Evolutionary conservation across 2,797 vertebrate species (phyloP), one percentile per base, ranked within the genome.

Genomic region (Phoebastria nigripes): DNA sequence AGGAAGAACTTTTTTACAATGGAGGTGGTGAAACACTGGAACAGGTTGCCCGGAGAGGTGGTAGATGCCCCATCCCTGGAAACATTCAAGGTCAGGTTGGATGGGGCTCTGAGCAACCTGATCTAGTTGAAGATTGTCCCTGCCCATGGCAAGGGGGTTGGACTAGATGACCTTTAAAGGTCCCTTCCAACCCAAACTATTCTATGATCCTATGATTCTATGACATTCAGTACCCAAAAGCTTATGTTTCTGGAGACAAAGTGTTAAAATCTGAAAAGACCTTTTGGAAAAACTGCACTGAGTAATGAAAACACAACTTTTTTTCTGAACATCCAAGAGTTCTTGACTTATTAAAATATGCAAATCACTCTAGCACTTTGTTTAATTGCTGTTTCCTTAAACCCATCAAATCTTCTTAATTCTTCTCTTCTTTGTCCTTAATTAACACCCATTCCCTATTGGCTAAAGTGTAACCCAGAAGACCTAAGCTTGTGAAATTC

Each of bases 311-410:
- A 73, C 8, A 42, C 15, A 91, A 71, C 16, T 88, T 94, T 89
- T 94, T 81, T 95, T 54, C 63, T 91, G 37, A 91, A 89, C 26
- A 91, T 92, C 61, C 58, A 89, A 83, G 90, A 91, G 63, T 93
- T 88, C 41, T 83, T 76, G 65, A 89, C 73, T 91, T 97, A 95
- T 95, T 97, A 95, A 96, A 97, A 90, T 93, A 96, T 97, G 95
- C 69, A 96, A 96, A 97, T 94, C 79, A 72, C 61, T 93, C 42
- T 78, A 90, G 52, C 44, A 83, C 91, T 96, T 93, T 90, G 71
- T 84, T 96, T 96, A 97, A 97, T 96, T 96, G 90, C 88, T 94
- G n/a, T 87, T 96, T 97, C 95, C 95, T 96, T 96, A 97, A 97
- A 95, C 84, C 90, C 84, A 86, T 93, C 89, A 96, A 97, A 94